Conservation (phyloP, 2,888 invertebrate genomes). For the Callinectes sapidus region DNA sequence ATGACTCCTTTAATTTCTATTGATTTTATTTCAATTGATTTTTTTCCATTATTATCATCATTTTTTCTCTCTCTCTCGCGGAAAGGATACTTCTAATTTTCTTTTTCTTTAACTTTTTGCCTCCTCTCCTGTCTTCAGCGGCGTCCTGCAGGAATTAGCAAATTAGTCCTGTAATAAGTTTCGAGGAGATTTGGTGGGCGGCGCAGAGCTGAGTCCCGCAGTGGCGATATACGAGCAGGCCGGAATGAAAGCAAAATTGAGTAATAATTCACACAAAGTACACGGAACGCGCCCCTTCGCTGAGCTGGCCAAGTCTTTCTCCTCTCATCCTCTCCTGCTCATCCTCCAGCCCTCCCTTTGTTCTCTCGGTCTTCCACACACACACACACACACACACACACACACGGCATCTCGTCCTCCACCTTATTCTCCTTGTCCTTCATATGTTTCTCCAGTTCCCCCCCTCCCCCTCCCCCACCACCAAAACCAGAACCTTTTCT, state of each 20-base stretch:
- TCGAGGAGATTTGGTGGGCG: conserved; percentile 5
- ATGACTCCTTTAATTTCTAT: no score
- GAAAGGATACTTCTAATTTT: not conserved
- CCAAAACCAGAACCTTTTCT: no score
- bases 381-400: no score
- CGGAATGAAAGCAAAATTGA: conserved; percentile 19
- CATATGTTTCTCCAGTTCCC: not conserved
- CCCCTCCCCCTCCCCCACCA: no score
- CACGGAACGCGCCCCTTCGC: not conserved
- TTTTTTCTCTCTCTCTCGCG: not conserved
- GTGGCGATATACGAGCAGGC: not conserved
- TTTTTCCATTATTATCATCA: not conserved
- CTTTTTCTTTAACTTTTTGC: not conserved
- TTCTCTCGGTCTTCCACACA: not conserved
- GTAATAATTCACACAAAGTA: conserved; percentile 23
- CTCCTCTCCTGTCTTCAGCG: not conserved
- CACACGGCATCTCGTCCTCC: not conserved
- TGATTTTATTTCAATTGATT: not conserved
- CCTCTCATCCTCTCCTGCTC: not conserved
- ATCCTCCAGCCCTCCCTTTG: not conserved
- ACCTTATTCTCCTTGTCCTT: not conserved
- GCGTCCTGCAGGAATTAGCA: not conserved
- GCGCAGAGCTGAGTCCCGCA: not conserved
- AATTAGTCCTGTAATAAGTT: conserved; percentile 4
- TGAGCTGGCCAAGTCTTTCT: not conserved